Percentiles rank a stretch among this genome's conserved stretches.
Conservation (phyloP, 2,113 vertebrate species). For the Chauna torquata region DNA sequence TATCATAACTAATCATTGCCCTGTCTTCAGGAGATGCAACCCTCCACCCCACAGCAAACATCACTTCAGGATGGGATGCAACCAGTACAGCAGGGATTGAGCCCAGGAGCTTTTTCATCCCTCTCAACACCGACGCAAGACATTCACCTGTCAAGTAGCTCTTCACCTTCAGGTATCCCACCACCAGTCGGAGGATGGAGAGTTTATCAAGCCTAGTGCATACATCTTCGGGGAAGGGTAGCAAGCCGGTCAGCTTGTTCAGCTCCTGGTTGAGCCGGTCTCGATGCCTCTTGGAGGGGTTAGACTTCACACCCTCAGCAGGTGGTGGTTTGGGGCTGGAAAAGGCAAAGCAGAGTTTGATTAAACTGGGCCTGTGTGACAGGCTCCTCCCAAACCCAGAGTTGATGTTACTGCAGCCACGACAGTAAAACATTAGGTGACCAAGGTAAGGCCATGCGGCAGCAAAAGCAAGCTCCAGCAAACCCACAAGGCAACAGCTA, state of each 20-base stretch:
- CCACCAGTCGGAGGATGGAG: conserved; percentile 82
- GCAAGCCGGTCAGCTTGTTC: conserved; percentile 79
- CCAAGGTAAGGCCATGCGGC: not conserved
- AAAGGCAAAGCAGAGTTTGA: not conserved
- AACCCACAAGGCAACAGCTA: not conserved
- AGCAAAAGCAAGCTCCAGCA: not conserved
- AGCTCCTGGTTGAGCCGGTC: conserved; percentile 85
- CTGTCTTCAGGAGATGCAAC: not conserved
- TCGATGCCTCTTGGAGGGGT: conserved; percentile 84
- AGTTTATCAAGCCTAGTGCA: conserved; percentile 81
- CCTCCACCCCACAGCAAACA: not conserved
- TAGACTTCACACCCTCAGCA: conserved; percentile 78
- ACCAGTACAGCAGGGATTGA: not conserved
- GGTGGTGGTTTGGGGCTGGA: conserved; percentile 48
- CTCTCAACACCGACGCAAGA: rapidly evolving
- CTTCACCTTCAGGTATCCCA: conserved; percentile 87
- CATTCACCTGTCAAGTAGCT: conserved; percentile 82
- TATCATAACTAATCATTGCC: not conserved
- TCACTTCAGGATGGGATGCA: rapidly evolving
- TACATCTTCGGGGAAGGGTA: conserved; percentile 84
- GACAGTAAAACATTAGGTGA: not conserved
- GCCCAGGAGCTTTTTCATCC: not conserved
- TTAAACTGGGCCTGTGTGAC: not conserved
- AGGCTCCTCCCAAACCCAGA: not conserved
- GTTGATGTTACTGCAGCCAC: not conserved